A percentile compares a stretch with the other conserved stretches of the same genome.
phyloP scores from a whole-genome alignment of 1,140 invertebrate species.

The Oedothorax gibbosus region DNA sequence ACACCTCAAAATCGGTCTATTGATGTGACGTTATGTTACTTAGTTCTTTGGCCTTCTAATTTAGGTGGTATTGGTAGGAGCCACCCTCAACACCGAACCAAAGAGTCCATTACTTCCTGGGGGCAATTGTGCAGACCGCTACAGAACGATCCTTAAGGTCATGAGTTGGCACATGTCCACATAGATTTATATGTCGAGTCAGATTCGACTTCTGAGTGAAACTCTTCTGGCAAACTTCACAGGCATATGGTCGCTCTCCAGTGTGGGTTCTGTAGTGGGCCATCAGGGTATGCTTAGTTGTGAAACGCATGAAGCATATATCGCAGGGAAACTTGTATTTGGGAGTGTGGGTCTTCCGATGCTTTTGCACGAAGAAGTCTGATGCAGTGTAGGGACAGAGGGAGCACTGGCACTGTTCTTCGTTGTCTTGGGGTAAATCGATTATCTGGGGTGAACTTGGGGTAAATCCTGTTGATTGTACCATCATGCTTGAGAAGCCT shows the following conservation, averaged over 20 bases:
- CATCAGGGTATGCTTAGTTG: not conserved
- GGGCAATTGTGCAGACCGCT: no score
- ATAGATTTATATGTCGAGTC: not conserved
- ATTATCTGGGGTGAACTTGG: no score
- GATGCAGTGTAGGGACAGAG: not conserved
- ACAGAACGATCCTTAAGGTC: no score
- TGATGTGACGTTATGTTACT: no score
- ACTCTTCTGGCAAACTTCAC: slow-evolving; percentile 9
- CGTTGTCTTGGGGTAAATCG: no score
- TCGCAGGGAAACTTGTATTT: slow-evolving; percentile 4
- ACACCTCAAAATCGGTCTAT: no score
- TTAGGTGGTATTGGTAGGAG: no score
- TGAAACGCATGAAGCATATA: slow-evolving; percentile 7
- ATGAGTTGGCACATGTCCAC: not conserved
- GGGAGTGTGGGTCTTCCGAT: not conserved
- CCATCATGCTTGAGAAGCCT: no score
- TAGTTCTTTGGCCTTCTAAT: no score
- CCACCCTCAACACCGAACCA: no score
- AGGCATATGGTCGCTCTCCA: slow-evolving; percentile 15
- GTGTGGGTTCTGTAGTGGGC: slow-evolving; percentile 20
- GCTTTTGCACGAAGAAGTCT: not conserved
- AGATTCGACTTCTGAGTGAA: slow-evolving; percentile 23
- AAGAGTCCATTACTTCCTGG: no score
- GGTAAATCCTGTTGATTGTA: no score
- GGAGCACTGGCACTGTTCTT: not conserved